phyloP scores from a whole-genome alignment of 2,888 invertebrate genomes.

The Parelbella ahira region DNA sequence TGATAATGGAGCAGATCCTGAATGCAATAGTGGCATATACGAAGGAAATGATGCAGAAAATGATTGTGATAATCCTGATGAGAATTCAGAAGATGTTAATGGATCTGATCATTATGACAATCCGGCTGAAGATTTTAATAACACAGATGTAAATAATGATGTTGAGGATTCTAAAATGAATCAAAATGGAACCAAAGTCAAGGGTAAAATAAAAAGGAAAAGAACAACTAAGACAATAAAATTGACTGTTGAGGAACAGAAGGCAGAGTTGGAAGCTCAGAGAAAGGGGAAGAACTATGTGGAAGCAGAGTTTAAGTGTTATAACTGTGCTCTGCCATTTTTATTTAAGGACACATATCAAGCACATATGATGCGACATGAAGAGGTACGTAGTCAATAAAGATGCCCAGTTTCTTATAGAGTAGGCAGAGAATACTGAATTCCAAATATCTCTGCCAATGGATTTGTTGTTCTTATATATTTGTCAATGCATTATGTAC shows the following conservation, averaged over 20 bases:
- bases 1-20: no score
- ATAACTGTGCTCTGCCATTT: constrained; percentile 60
- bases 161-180: neutral
- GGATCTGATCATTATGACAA: no score
- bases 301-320: constrained; percentile 65
- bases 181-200: constrained; percentile 4
- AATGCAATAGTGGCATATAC: no score
- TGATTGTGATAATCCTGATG: no score
- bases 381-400: constrained; percentile 64
- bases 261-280: constrained; percentile 51
- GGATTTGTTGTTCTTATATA: no score
- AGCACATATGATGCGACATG: constrained; percentile 73
- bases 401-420: no score
- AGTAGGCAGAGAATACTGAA: no score
- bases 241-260: constrained; percentile 61
- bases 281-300: constrained; percentile 61
- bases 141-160: constrained; percentile 21
- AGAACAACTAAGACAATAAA: constrained; percentile 48
- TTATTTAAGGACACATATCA: constrained; percentile 69
- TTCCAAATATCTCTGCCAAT: no score
- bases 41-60: neutral
- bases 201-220: constrained; percentile 36
- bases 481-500: no score
- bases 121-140: constrained; percentile 28
- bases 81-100: no score